Conservation (phyloP, 2,888 invertebrate genomes). For the Agriopis marginaria region DNA sequence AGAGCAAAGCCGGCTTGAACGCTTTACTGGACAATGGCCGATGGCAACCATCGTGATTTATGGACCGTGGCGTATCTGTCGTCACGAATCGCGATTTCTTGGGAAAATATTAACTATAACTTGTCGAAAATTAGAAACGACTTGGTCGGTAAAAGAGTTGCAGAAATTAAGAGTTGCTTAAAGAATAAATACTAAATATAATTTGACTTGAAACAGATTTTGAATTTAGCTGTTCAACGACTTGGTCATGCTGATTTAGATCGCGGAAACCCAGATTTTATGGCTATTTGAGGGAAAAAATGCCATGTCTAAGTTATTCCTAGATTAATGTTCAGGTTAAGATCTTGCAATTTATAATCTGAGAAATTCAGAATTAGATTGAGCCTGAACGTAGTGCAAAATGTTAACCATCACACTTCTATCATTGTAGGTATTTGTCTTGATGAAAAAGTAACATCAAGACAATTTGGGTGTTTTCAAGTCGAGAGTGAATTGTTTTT, state of each 20-base stretch:
- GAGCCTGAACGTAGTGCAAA: not conserved
- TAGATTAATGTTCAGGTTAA: not conserved
- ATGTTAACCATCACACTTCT: not conserved
- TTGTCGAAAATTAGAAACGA: slow-evolving; percentile 15
- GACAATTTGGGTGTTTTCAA: too few relatives aligned
- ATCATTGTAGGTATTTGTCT: too few relatives aligned
- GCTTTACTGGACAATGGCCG: slow-evolving; percentile 30
- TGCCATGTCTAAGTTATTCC: not conserved
- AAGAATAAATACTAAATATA: not conserved
- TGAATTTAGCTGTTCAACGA: not conserved
- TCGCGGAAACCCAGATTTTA: not conserved
- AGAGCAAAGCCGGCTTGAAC: slow-evolving; percentile 13
- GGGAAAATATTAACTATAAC: slow-evolving; percentile 58
- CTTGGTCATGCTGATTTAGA: not conserved
- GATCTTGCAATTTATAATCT: slow-evolving; percentile 1
- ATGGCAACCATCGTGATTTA: slow-evolving; percentile 35
- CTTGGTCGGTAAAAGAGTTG: not conserved
- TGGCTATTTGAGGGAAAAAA: not conserved
- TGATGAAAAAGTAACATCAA: too few relatives aligned
- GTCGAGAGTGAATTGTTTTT: too few relatives aligned
- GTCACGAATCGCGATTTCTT: slow-evolving; percentile 67
- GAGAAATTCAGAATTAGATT: slow-evolving; percentile 6
- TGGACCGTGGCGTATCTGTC: slow-evolving; percentile 46
- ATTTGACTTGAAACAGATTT: not conserved
- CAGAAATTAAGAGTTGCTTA: too few relatives aligned